phyloP scores from a whole-genome alignment of 2,888 invertebrate genomes.

The Hypolimnas misippus region DNA sequence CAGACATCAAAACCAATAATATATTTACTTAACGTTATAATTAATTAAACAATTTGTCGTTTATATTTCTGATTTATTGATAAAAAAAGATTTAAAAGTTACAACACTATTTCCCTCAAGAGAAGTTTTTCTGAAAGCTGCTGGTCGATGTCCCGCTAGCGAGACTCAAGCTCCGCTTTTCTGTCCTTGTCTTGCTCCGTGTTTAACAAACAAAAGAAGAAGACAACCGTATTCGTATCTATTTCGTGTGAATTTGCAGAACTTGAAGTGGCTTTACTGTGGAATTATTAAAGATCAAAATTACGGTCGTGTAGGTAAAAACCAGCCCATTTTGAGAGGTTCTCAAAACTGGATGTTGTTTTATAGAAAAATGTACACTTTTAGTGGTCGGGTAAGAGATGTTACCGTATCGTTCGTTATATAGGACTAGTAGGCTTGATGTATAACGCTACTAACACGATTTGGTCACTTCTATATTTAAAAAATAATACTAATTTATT shows the following conservation, averaged over 20 bases:
- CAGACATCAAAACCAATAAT: not conserved
- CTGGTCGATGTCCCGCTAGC: slow-evolving; percentile 84
- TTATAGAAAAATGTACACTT: slow-evolving; percentile 46
- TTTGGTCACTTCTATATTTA: slow-evolving; percentile 7
- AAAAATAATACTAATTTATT: not conserved
- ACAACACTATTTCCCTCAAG: slow-evolving; percentile 54
- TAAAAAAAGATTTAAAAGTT: slow-evolving; percentile 52
- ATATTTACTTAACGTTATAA: not conserved
- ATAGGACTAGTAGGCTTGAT: slow-evolving; percentile 61
- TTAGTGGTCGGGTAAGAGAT: slow-evolving; percentile 54
- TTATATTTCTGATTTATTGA: not conserved
- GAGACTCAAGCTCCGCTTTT: slow-evolving; percentile 65
- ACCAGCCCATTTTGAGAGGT: slow-evolving; percentile 59
- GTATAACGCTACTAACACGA: slow-evolving; percentile 50
- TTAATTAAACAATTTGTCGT: not conserved
- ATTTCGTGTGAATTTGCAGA: slow-evolving; percentile 68
- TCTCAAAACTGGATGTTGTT: slow-evolving; percentile 41
- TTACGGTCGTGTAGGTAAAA: slow-evolving; percentile 68
- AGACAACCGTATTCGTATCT: slow-evolving; percentile 55
- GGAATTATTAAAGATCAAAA: slow-evolving; percentile 70
- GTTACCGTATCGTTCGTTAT: slow-evolving; percentile 57
- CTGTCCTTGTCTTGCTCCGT: slow-evolving; percentile 58
- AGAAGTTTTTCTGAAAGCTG: slow-evolving; percentile 81
- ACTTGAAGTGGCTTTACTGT: slow-evolving; percentile 74
- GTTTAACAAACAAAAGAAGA: slow-evolving; percentile 55